phyloP scores from a whole-genome alignment of 2,113 vertebrate species.

The Ictidomys tridecemlineatus region DNA sequence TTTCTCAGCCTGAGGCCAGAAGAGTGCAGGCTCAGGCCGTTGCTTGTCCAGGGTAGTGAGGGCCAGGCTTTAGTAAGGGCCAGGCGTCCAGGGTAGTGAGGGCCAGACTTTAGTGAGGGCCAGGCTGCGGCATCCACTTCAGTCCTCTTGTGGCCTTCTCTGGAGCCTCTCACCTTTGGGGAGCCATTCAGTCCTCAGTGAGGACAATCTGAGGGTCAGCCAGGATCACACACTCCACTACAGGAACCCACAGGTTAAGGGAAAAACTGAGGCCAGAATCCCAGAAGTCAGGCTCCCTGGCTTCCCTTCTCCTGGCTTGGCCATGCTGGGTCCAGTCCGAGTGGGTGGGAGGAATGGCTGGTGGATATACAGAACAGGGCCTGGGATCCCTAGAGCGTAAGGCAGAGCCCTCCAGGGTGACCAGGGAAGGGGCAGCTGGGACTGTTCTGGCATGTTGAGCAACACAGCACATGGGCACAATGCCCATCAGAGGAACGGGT shows the following conservation, averaged over 20 bases:
- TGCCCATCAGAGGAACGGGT: constrained; percentile 58
- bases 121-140: neutral
- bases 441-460: constrained; percentile 36
- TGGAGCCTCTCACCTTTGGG: neutral
- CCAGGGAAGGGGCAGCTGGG: constrained; percentile 9
- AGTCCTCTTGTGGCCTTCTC: neutral
- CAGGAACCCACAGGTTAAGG: neutral
- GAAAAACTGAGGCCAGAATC: neutral
- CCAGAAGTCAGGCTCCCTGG: neutral
- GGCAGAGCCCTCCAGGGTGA: neutral
- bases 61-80: too few species aligned
- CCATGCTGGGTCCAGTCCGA: neutral
- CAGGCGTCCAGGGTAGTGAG: too few species aligned
- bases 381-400: neutral
- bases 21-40: constrained; percentile 65
- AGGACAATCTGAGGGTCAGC: neutral
- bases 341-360: neutral
- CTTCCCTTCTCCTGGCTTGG: neutral
- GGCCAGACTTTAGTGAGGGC: neutral
- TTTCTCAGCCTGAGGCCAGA: constrained; percentile 82
- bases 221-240: neutral
- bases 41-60: too few species aligned
- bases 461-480: constrained; percentile 55
- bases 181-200: neutral
- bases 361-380: neutral